Base-by-base conservation (phyloP, 1,140 invertebrate species). In the Protaetia brevitarsis region DNA sequence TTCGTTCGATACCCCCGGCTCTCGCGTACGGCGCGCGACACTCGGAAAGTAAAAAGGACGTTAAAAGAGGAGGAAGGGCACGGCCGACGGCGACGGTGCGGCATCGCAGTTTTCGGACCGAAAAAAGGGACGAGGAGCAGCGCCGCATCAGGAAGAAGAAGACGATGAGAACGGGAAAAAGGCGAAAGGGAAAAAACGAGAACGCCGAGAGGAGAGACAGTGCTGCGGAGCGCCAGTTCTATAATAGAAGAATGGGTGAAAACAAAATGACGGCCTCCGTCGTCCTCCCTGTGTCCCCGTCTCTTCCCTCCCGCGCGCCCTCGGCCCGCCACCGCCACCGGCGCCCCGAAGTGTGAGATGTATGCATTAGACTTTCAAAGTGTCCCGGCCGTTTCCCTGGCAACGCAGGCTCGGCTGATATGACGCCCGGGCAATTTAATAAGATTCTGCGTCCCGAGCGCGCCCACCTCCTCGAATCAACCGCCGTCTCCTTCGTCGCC, bases 361-460 rank as follows among this genome's bases (percentile, higher is more conserved):
- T 78, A 77, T 78, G 75, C 76, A 78, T 78, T 78, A 78, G 76
- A 78, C 76, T 78, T 78, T 78, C 75, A 78, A 78, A 78, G 76
- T 78, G 76, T 78, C 76, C 75, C 75, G 76, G 75, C 75, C 75
- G 76, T 78, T 78, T 72, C 75, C 75, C 68, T 73, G 72, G 75
- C 73, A 77, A 78, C 76, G 74, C 73, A 71, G 75, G 74, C 71
- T 73, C 72, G 74, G 73, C 74, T 75, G 75, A 78, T 78, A 78
- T 78, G 76, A 78, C 76, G 76, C 76, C 76, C 76, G 76, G 76
- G 75, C 76, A 78, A 78, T 78, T 78, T 78, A 78, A 78, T 78
- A 78, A 78, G 76, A 78, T 78, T 78, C 76, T 72, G 75, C 76
- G 74, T 75, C 74, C 72, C 73, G 72, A 61, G 66, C 58, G 65